Evolutionary conservation across 2,113 vertebrate genomes (phyloP), one percentile per base, ranked within the genome.

Genomic region (Patagioenas fasciata): DNA sequence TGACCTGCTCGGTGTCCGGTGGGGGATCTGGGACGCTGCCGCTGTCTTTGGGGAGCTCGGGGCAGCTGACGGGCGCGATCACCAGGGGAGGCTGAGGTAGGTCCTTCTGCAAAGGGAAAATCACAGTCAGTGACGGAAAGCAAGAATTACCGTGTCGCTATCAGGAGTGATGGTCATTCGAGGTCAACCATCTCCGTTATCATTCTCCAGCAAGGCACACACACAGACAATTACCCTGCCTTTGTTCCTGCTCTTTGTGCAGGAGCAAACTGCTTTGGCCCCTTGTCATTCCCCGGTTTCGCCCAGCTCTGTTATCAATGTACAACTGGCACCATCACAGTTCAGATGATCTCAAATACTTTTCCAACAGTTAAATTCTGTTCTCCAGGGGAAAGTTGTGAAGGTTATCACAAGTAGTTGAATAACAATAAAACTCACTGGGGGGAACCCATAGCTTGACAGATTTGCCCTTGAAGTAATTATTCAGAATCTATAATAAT

Each of bases 11-110:
- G 11, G 85, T 10, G 11, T 84, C 93, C 11, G 73, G 93, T 1
- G 71, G 95, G 48, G 89, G 25, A 9, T 61, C n/a, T 57, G 87
- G n/a, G 3, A 19, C 14, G 1, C 18, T 93, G 2, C 66, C 18
- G 44, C 44, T 71, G 4, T 93, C 97, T 78, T 94, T 96, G 4
- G 47, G 91, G 38, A 88, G 95, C 53, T 89, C 95, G 0, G 91
- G 86, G 42, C 95, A 90, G 61, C 66, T 71, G 16, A 94, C 73
- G 1, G 98, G 97, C 47, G 98, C 92, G n/a, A 98, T 97, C n/a
- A 97, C 97, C 97, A 99, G 96, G 6, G 98, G 96, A 96, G 98
- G 97, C 95, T 98, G 98, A 97, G 98, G 98, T 91, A 98, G 95
- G 77, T 98, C 98, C 82, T 98, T 98, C 98, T 98, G 96, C 54